Conservation (phyloP, 1,140 invertebrate species). For the Chrysopa pallens region DNA sequence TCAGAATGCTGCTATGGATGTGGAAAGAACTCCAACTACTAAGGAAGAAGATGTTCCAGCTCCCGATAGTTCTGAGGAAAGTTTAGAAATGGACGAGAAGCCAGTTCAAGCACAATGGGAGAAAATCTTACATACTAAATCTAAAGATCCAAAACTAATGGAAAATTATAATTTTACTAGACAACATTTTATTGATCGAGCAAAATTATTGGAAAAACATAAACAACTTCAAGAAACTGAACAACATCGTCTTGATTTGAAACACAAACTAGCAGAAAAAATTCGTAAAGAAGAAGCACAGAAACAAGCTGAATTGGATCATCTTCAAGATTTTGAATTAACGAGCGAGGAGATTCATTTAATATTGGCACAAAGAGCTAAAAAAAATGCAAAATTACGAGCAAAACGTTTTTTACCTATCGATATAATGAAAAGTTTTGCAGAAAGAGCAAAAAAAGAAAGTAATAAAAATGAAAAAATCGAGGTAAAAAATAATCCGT, state of each 20-base stretch:
- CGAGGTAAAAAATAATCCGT: neutral
- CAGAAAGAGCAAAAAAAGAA: neutral
- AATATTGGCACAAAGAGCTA: conserved; percentile 12
- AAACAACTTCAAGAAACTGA: conserved; percentile 5
- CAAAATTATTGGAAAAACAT: conserved; percentile 3
- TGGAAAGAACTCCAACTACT: too few relatives aligned
- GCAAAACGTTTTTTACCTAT: neutral
- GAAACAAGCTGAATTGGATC: conserved; percentile 2
- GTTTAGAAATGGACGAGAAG: too few relatives aligned
- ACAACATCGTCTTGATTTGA: conserved; percentile 2
- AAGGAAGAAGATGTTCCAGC: too few relatives aligned
- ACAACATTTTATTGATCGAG: neutral
- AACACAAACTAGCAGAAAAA: conserved; percentile 1
- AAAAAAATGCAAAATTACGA: conserved; percentile 7
- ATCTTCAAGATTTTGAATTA: conserved; percentile 8
- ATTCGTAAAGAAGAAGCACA: neutral
- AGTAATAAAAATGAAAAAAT: neutral
- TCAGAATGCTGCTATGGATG: conserved; percentile 5
- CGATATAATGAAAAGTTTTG: neutral
- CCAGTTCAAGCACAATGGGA: too few relatives aligned
- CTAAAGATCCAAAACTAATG: too few relatives aligned
- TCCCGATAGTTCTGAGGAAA: too few relatives aligned
- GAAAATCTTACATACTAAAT: too few relatives aligned
- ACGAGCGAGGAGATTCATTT: conserved; percentile 12
- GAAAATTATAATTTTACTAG: neutral